Evolutionary conservation across 1,140 invertebrate genomes (phyloP), one percentile per base, ranked within the genome.

Genomic region (Pectinophora gossypiella): DNA sequence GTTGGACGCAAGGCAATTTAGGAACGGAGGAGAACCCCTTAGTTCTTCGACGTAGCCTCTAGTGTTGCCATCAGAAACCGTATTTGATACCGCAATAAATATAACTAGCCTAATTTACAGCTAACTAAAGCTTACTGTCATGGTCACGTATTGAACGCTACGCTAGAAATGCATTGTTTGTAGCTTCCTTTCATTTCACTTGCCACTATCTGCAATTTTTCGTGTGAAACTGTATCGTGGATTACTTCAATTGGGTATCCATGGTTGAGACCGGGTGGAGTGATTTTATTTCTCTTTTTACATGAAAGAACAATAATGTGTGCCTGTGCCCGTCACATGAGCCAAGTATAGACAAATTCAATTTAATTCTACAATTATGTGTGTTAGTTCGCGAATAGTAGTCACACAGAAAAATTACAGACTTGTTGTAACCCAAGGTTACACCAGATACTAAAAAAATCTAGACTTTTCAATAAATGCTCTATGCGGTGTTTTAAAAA

Each of bases 101-200:
- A n/a, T 19, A n/a, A n/a, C n/a, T 48, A 54, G 5, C 16, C 42
- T 56, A 54, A 18, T 18, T 50, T 66, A 72, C 50, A 16, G 44
- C 68, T 76, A 76, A 64, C 59, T 74, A 76, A 74, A 74, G 71
- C 73, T 74, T 72, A 66, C 38, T 61, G 67, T 68, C 70, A 66
- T 69, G 68, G 63, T 72, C 62, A 61, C 40, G 48, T 47, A 50
- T 59, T 59, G 56, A 42, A 50, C 20, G 35, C 47, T 58, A 23
- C 12, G 22, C 19, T 51, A 44, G 19, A 57, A 58, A 52, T 58
- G 56, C 56, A 40, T 46, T 51, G 19, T 40, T 44, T 40, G n/a
- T n/a, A 38, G 13, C n/a, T n/a, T 38, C n/a, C n/a, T 1, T 15
- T n/a, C n/a, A n/a, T n/a, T n/a, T n/a, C n/a, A n/a, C n/a, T n/a